These are phyloP conservation scores for Macaca mulatta DNA, from an alignment of 2,113 vertebrate genomes.

Conservation along the genomic window DNA sequence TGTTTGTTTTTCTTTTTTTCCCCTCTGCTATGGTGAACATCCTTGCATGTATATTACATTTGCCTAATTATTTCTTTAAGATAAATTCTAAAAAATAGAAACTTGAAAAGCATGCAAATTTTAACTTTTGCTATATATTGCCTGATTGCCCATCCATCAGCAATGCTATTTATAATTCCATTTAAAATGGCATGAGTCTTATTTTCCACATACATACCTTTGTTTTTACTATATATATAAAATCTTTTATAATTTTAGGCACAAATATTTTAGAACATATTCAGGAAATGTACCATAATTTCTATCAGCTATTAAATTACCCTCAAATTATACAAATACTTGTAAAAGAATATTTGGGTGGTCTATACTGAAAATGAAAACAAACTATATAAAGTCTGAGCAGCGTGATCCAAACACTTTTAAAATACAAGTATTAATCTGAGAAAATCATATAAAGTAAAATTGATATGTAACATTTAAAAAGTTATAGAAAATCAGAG, in stretches of 20 bases:
- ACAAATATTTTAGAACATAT: constrained; percentile 25
- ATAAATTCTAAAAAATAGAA: neutral
- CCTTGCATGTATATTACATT: neutral
- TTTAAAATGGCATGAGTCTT: neutral
- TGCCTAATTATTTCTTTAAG: constrained; percentile 12
- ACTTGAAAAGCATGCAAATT: neutral
- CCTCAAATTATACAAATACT: neutral
- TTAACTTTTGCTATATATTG: neutral
- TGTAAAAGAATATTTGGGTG: neutral
- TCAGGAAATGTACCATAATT: neutral
- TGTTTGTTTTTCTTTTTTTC: neutral
- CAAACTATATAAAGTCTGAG: neutral
- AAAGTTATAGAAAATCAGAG: constrained; percentile 26
- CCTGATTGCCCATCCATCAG: neutral
- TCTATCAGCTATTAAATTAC: neutral
- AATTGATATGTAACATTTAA: neutral
- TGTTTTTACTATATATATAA: neutral
- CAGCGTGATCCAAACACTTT: neutral
- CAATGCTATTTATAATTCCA: neutral
- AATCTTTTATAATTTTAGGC: neutral
- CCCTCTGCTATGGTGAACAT: neutral
- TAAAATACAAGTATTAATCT: neutral
- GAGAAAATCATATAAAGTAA: neutral
- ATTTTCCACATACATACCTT: neutral
- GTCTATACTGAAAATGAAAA: neutral